Evolutionary conservation across 23 tunicate genomes (phyloP), one percentile per base, ranked within the genome.

Genomic region (Clavelina lepadiformis): DNA sequence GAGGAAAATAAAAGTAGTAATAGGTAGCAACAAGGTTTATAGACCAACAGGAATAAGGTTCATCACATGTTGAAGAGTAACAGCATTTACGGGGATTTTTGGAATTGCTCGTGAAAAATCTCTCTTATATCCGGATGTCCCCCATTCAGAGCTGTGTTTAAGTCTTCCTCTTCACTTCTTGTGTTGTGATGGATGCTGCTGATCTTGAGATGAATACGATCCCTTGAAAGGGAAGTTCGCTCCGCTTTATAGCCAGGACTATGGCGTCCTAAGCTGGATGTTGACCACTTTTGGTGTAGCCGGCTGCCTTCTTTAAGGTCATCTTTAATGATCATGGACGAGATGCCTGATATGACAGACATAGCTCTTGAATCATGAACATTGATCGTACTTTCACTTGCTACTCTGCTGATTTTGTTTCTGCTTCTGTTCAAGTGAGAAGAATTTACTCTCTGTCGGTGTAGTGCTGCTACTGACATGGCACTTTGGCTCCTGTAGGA

Each of bases 41-140:
- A n/a, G n/a, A n/a, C n/a, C n/a, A n/a, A n/a, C n/a, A n/a, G n/a
- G n/a, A n/a, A n/a, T n/a, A n/a, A n/a, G n/a, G n/a, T n/a, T n/a
- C n/a, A n/a, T n/a, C n/a, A n/a, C n/a, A n/a, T n/a, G n/a, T n/a
- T n/a, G n/a, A n/a, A n/a, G n/a, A n/a, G n/a, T n/a, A n/a, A n/a
- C n/a, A n/a, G n/a, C n/a, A n/a, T n/a, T n/a, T n/a, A n/a, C n/a
- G n/a, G n/a, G n/a, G n/a, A n/a, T n/a, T n/a, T n/a, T n/a, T n/a
- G n/a, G n/a, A n/a, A n/a, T n/a, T n/a, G n/a, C n/a, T n/a, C n/a
- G 29, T 66, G 72, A 28, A 46, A 66, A 13, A 66, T 38, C 29
- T 66, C 72, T 46, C 72, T 46, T 5, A 66, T 57, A 46, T 66
- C 72, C 25, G 72, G 72, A 27, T 66, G 72, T 23, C 46, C 72